Evolutionary conservation across 2,888 invertebrate species (phyloP).

Genomic region (Sphecodes monilicornis): DNA sequence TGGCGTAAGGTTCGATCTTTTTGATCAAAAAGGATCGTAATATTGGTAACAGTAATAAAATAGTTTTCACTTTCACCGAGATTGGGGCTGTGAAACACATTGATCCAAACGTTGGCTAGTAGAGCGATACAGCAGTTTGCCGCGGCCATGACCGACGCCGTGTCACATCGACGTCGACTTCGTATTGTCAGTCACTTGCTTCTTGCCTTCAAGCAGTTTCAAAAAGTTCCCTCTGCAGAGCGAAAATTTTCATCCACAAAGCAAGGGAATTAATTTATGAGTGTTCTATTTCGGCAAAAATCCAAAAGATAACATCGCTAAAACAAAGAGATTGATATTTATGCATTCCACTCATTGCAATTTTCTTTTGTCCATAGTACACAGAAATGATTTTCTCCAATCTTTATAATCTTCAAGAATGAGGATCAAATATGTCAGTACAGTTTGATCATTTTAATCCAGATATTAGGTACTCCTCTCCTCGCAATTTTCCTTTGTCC

Average conservation of each 20-base stretch:
- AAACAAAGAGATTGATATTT: too few relatives aligned
- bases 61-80: slow-evolving; percentile 46
- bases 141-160: slow-evolving; percentile 41
- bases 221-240: neutral
- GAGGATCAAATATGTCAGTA: too few relatives aligned
- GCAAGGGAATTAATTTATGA: slow-evolving; percentile 1
- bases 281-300: neutral
- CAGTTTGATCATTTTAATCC: too few relatives aligned
- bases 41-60: neutral
- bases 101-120: slow-evolving; percentile 34
- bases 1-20: too few relatives aligned
- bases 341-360: too few relatives aligned
- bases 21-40: neutral
- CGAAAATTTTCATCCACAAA: neutral
- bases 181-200: slow-evolving; percentile 31
- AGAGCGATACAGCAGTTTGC: slow-evolving; percentile 39
- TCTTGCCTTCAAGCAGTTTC: slow-evolving; percentile 3
- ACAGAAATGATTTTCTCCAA: too few relatives aligned
- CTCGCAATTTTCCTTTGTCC: too few relatives aligned
- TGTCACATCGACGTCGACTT: slow-evolving; percentile 37
- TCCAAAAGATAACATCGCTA: neutral
- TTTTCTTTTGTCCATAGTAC: too few relatives aligned
- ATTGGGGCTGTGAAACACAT: slow-evolving; percentile 43
- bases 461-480: too few relatives aligned
- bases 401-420: too few relatives aligned